Evolutionary conservation across 2,888 invertebrate genomes (phyloP).

Genomic region (Noctua janthe): DNA sequence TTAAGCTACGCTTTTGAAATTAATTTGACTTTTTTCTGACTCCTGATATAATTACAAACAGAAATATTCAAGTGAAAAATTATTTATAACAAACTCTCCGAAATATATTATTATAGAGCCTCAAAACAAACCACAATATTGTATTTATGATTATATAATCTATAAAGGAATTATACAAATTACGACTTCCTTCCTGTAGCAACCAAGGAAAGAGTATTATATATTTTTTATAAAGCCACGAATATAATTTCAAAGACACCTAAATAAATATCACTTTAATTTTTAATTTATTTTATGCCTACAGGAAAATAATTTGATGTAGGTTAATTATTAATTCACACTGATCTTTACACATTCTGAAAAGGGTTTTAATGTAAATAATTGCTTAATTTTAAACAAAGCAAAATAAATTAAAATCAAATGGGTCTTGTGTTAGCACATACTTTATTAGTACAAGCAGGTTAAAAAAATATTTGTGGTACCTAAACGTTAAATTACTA

Average conservation of each 20-base stretch:
- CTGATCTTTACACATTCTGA: slow-evolving; percentile 1
- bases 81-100: neutral
- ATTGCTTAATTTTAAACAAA: neutral
- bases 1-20: neutral
- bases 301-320: slow-evolving; percentile 20
- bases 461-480: neutral
- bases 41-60: neutral
- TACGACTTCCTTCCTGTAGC: neutral
- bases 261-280: slow-evolving; percentile 33
- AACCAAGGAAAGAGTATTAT: neutral
- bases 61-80: neutral
- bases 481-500: neutral
- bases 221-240: neutral
- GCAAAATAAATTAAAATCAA: slow-evolving; percentile 22
- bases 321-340: slow-evolving; percentile 29
- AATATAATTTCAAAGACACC: slow-evolving; percentile 15
- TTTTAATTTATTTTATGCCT: slow-evolving; percentile 23
- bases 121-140: neutral
- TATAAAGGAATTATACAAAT: neutral
- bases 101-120: too few relatives aligned
- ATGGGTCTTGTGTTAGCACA: too few relatives aligned
- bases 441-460: neutral
- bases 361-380: slow-evolving; percentile 27
- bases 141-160: too few relatives aligned
- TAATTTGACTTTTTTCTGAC: too few relatives aligned